Base-by-base conservation (phyloP, 2,888 invertebrate genomes). In the Drosophila ustulata region DNA sequence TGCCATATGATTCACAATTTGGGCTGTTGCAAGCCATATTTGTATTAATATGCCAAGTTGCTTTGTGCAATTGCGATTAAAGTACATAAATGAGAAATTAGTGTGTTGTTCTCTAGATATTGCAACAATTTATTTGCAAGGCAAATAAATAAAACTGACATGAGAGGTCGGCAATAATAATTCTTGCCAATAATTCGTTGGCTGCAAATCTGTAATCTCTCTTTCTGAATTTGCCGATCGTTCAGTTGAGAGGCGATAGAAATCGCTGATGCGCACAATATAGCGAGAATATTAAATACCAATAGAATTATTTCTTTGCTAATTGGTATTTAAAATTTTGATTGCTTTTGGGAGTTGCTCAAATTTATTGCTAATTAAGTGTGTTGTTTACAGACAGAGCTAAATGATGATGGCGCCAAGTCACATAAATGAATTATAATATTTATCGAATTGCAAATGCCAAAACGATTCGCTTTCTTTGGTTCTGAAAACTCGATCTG, bases 1-100 rank as follows among this genome's bases (percentile, higher is more conserved):
- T 49, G 45, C 8, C n/a, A 56, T 47, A 28, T 75, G 73, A 75
- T n/a, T 70, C 71, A 59, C 28, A 13, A 46, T 69, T 45, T 51
- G 13, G 41, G 41, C 51, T 50, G 64, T 58, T 69, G 71, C 58
- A 71, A 70, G 57, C 53, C 11, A 13, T 50, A 49, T n/a, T 11
- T 51, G n/a, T 39, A 9, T 11, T n/a, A 7, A 43, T 34, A 13
- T 37, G 7, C 2, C 8, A 18, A 18, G 26, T 26, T 1, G 28
- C 39, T 26, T 30, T 66, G 41, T 34, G 45, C 39, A 67, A 32
- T 18, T 58, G 30, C 8, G 55, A 68, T 58, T 56, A 56, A 45
- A 55, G 55, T 25, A 32, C 55, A 55, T 32, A 55, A 56, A 46
- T 56, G 56, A 4, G 46, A 56, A 56, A 56, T 47, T 47, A 11